phyloP scores from a whole-genome alignment of 2,888 invertebrate genomes.

The Leptopterna dolabrata region DNA sequence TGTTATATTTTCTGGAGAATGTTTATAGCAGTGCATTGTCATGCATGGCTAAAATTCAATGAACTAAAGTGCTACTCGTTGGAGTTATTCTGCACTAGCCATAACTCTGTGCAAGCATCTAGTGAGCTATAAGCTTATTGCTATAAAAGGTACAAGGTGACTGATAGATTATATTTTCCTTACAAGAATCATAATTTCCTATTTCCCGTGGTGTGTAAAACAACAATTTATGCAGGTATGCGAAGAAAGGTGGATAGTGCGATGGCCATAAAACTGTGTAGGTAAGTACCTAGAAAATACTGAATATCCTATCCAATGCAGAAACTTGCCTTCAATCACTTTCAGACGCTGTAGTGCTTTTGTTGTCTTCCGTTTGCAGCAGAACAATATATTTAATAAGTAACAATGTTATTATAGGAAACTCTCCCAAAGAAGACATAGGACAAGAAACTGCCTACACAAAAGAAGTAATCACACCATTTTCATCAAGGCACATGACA shows the following conservation, averaged over 20 bases:
- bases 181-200: neutral
- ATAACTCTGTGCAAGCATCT: no score
- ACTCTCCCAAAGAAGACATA: constrained; percentile 25
- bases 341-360: constrained; percentile 57
- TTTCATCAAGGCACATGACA: neutral
- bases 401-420: constrained; percentile 51
- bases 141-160: no score
- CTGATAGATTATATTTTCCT: neutral
- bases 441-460: neutral
- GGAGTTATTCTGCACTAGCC: no score
- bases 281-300: neutral
- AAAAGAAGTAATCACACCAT: neutral
- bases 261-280: neutral
- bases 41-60: no score
- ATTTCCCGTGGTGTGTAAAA: neutral
- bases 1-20: no score
- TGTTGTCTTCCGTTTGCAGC: constrained; percentile 56
- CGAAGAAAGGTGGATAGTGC: neutral
- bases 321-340: constrained; percentile 57
- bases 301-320: neutral
- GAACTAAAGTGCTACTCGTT: no score
- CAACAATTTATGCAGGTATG: neutral
- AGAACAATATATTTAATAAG: constrained; percentile 58
- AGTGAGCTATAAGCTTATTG: no score
- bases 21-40: no score